Base-by-base conservation (phyloP, 2,113 vertebrate genomes). In the Haplotaxodon microlepis region DNA sequence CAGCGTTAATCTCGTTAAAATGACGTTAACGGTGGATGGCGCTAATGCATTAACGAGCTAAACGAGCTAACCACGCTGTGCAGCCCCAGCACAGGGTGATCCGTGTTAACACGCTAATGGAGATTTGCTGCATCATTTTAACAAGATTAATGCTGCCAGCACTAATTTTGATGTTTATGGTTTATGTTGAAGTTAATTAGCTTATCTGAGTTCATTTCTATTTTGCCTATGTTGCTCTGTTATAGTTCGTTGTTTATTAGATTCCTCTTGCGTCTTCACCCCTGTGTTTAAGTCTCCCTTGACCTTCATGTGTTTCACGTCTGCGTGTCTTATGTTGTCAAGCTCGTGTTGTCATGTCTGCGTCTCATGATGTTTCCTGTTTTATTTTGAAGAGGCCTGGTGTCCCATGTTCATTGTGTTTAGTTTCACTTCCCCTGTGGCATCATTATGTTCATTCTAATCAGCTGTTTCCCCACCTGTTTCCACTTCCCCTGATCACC, bases 21-120 rank as follows among this genome's bases (percentile, higher is more conserved):
- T 34, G 9, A 7, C 1, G 2, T 61, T 19, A 34, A 59, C 8
- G 27, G 2, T 34, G 29, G 59, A 34, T 11, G 29, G 29, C 2
- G 9, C 16, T 63, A 34, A 34, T 2, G 2, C 29, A 19, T 63
- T 63, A 63, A 11, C 3, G 0, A 63, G 56, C 27, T 59, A 59
- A 59, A 59, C 8, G 1, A 59, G 16, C 29, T 63, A 63, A 34
- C 59, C 59, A 63, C 2, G 1, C 59, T 63, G 59, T 34, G 59
- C 16, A 63, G 29, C 9, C 59, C 59, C 29, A 34, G 16, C 59
- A 34, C 59, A 61, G 16, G 29, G 57, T 34, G 57, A 61, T 61
- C 5, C 5, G 2, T 0, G 16, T 61, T 34, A 19, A 61, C 57
- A 1, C 1, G 2, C 16, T 63, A 34, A 34, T 0, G 0, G 59